Conservation (phyloP, 2,888 invertebrate species). For the Pasiphila rectangulata region DNA sequence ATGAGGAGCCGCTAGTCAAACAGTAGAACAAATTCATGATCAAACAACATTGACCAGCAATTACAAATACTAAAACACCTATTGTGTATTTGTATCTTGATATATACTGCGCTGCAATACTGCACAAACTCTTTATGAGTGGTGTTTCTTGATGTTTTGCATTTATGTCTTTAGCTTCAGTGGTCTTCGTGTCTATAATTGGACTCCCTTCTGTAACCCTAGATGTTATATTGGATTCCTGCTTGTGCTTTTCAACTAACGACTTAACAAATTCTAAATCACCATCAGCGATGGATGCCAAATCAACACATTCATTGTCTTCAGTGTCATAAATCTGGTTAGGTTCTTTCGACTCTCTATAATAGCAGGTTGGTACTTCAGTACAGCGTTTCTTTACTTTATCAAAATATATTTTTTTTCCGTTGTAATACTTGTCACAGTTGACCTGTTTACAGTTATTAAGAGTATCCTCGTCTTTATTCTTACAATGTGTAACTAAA, state of each 20-base stretch:
- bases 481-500: slow-evolving; percentile 40
- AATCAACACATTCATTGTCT: slow-evolving; percentile 49
- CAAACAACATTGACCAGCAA: slow-evolving; percentile 53
- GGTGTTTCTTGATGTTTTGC: background rate
- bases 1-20: slow-evolving; percentile 41
- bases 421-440: slow-evolving; percentile 64
- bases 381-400: slow-evolving; percentile 46
- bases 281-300: slow-evolving; percentile 39
- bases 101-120: slow-evolving; percentile 23
- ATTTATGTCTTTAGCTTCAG: background rate
- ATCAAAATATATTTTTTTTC: slow-evolving; percentile 48
- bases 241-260: too few species aligned
- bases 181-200: too few species aligned
- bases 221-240: too few species aligned
- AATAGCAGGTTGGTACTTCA: slow-evolving; percentile 44
- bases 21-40: slow-evolving; percentile 56
- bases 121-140: background rate
- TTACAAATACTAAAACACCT: slow-evolving; percentile 39
- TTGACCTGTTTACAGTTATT: slow-evolving; percentile 62
- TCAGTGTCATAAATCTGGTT: slow-evolving; percentile 48
- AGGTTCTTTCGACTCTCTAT: slow-evolving; percentile 34
- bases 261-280: slow-evolving; percentile 55
- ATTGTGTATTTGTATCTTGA: slow-evolving; percentile 43
- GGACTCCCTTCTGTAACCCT: too few species aligned
- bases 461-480: slow-evolving; percentile 57